Evolutionary conservation across 2,113 vertebrate genomes (phyloP), one percentile per base, ranked within the genome.

Genomic region (Engystomops pustulosus): DNA sequence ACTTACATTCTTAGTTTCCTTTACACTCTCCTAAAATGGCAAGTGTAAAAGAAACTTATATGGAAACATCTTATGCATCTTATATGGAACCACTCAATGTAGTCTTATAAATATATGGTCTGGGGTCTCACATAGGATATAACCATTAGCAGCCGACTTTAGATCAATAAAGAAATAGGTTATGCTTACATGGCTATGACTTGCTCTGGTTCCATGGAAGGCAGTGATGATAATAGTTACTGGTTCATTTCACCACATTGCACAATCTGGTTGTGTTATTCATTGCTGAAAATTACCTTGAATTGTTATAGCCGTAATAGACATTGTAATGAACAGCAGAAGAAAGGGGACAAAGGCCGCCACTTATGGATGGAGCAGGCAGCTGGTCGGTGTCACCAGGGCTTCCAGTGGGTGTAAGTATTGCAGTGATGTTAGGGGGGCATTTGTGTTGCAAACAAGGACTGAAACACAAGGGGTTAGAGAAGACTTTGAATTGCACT

Each of bases 401-500:
- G 49, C 20, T 14, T 41, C 3, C 74, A 25, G n/a, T 77, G 51
- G 74, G 49, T 23, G 51, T 55, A 15, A 58, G 74, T 38, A 77
- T 58, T 30, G 11, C n/a, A 20, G 25, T 77, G 74, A 77, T 77
- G 49, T 58, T 38, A 3, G 2, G 20, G 18, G 30, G 17, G 34
- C 18, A 38, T 6, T 23, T n/a, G 34, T 55, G 32, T 77, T 20
- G 72, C 17, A 75, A 47, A 72, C 25, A 49, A 58, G 51, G n/a
- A 34, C 49, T 77, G 32, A 3, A 53, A 58, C 51, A 36, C 27
- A 49, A 69, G 44, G 30, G 62, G 62, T 68, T 69, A 34, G 9
- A 17, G 14, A 51, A 58, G 15, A 67, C 77, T 80, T 20, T 80
- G 60, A 80, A 79, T 69, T 79, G 36, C 55, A 79, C 30, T 70